Conservation (phyloP, 92 coral and sea anemone species). For the Anthopleura xanthogrammica region DNA sequence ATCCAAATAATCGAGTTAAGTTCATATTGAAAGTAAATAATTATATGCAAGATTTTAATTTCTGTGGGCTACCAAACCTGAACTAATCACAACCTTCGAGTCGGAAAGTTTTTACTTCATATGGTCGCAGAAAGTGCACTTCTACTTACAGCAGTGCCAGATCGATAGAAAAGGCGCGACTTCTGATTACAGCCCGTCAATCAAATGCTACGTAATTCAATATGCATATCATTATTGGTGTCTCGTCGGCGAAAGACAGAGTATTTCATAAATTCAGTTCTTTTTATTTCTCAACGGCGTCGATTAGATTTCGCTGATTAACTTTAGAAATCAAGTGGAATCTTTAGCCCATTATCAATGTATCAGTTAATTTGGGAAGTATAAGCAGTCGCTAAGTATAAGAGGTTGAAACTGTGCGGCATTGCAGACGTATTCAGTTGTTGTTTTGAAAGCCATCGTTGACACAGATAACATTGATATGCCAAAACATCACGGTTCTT, state of each 20-base stretch:
- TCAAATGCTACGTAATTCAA: not conserved
- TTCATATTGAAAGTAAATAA: not conserved
- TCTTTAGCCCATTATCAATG: not conserved
- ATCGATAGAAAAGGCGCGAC: no score
- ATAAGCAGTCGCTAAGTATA: not conserved
- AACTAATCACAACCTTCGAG: not conserved
- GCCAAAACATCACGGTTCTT: not conserved
- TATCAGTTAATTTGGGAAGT: not conserved
- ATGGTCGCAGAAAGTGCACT: not conserved
- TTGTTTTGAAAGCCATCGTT: not conserved
- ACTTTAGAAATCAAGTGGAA: not conserved
- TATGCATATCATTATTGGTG: slow-evolving; percentile 2
- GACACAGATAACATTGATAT: not conserved
- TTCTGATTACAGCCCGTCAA: not conserved
- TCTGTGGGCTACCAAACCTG: not conserved
- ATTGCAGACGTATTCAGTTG: not conserved
- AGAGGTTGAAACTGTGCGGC: not conserved
- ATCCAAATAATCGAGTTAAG: not conserved
- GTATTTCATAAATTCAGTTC: not conserved
- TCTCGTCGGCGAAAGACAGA: not conserved
- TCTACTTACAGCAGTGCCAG: not conserved
- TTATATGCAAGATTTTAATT: not conserved
- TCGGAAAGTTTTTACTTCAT: not conserved
- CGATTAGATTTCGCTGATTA: slow-evolving; percentile 2
- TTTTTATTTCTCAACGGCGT: not conserved